A percentile compares a stretch with the other conserved stretches of the same genome.
Conservation (phyloP, 2,797 vertebrate genomes). For the Bradypus variegatus region DNA sequence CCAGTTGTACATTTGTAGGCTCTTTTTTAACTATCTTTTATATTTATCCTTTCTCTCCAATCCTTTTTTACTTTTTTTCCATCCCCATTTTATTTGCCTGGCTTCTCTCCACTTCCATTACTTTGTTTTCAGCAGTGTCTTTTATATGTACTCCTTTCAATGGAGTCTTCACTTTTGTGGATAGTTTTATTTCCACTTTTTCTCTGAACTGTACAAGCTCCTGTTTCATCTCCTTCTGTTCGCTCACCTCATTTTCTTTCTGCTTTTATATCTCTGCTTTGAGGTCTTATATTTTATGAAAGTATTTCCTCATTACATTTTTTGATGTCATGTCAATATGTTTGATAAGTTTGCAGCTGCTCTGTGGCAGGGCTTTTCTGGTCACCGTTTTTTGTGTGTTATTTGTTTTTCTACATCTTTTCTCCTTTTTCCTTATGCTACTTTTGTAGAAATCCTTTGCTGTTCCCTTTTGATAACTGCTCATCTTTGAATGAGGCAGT, state of each 20-base stretch:
- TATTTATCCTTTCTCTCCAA: not conserved
- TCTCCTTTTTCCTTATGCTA: slow-evolving; percentile 1
- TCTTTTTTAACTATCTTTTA: not conserved
- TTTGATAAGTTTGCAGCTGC: slow-evolving; percentile 21
- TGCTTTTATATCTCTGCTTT: not conserved
- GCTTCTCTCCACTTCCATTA: not conserved
- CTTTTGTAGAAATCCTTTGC: not conserved
- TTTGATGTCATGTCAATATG: not conserved
- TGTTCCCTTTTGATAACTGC: slow-evolving; percentile 24
- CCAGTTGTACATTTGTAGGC: not conserved
- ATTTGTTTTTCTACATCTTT: slow-evolving; percentile 1
- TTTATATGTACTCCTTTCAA: not conserved
- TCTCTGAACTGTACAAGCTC: not conserved
- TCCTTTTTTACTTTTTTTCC: not conserved
- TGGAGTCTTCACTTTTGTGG: not conserved
- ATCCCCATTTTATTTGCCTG: not conserved
- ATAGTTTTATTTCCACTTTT: not conserved
- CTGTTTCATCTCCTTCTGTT: not conserved
- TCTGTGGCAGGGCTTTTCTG: not conserved
- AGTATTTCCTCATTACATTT: not conserved
- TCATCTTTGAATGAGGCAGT: not conserved
- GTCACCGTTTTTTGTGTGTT: not conserved
- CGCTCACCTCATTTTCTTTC: not conserved
- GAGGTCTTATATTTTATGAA: slow-evolving; percentile 2
- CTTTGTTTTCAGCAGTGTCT: not conserved